These are phyloP conservation scores for Ceraclea dissimilis DNA, from an alignment of 2,888 invertebrate species.

Conservation along the genomic window DNA sequence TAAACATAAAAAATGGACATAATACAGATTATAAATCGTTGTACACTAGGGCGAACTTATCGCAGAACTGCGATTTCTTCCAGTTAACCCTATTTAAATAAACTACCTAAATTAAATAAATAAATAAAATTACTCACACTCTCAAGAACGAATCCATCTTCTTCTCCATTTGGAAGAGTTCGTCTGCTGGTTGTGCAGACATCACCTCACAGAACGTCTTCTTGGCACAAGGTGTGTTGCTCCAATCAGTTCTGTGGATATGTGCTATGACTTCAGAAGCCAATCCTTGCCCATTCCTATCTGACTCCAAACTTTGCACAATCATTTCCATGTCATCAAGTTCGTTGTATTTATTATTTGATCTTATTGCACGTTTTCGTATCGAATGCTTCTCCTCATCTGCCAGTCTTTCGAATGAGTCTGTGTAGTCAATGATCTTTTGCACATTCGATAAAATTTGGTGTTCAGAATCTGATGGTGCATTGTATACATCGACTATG, in stretches of 20 bases:
- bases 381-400: constrained; percentile 10
- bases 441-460: constrained; percentile 21
- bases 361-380: constrained; percentile 22
- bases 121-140: constrained; percentile 52
- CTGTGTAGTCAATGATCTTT: constrained; percentile 21
- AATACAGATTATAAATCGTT: too few species aligned
- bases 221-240: constrained; percentile 70
- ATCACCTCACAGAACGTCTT: constrained; percentile 70
- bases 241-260: constrained; percentile 56
- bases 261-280: constrained; percentile 40
- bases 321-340: constrained; percentile 35
- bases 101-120: too few species aligned
- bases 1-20: too few species aligned
- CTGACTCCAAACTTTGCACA: constrained; percentile 31
- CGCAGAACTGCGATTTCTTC: too few species aligned
- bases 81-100: too few species aligned
- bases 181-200: constrained; percentile 60
- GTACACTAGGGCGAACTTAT: too few species aligned
- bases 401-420: constrained; percentile 23
- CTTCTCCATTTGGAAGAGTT: constrained; percentile 69
- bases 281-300: constrained; percentile 29
- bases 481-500: constrained; percentile 21
- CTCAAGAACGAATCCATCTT: constrained; percentile 66
- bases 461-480: constrained; percentile 16
- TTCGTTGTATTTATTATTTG: constrained; percentile 30